phyloP scores from a whole-genome alignment of 2,888 invertebrate species.

The Sphinx pinastri region DNA sequence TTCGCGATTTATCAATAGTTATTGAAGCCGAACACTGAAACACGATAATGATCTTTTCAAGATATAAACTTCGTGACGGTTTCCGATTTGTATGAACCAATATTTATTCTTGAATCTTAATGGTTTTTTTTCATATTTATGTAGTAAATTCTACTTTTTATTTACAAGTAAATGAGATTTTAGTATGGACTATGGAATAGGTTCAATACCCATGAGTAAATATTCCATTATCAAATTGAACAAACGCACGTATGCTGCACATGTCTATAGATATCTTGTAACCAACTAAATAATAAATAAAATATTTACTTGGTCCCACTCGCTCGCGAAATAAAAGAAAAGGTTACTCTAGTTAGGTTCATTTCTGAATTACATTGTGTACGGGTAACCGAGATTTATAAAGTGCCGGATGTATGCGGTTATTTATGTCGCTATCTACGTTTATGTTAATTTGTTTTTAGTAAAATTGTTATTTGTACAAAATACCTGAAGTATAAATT shows the following conservation, averaged over 20 bases:
- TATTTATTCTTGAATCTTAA: neutral
- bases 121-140: neutral
- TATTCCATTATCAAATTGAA: constrained; percentile 25
- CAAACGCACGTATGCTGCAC: constrained; percentile 10
- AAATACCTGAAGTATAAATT: no score
- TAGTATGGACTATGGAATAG: neutral
- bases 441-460: no score
- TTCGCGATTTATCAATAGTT: constrained; percentile 35
- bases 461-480: no score
- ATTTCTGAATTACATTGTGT: constrained; percentile 13
- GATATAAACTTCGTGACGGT: constrained; percentile 33
- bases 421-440: neutral
- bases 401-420: neutral
- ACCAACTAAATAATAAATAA: constrained; percentile 16
- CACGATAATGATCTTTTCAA: constrained; percentile 41
- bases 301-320: neutral
- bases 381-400: neutral
- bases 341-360: constrained; percentile 6
- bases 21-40: constrained; percentile 33
- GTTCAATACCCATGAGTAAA: constrained; percentile 14
- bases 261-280: neutral
- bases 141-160: neutral
- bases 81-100: neutral
- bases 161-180: neutral
- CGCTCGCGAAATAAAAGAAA: constrained; percentile 20